Evolutionary conservation across 2,888 invertebrate genomes (phyloP), one percentile per base, ranked within the genome.

Genomic region (Hololepta plana): DNA sequence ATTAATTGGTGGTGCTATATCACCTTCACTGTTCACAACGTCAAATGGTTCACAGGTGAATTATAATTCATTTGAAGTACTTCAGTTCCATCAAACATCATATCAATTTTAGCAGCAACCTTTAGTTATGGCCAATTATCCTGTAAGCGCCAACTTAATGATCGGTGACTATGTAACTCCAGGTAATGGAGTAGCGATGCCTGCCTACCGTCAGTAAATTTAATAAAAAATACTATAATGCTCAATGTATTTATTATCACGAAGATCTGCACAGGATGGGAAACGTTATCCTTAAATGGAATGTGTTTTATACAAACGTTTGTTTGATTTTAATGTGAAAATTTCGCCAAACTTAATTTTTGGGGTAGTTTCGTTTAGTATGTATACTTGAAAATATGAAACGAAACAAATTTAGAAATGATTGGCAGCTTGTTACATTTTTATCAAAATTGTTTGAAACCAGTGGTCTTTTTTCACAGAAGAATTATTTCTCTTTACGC

Each of bases 151-250:
- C 43, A 72, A 68, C 51, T 57, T 74, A 45, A 75, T 75, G 75
- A 75, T 75, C 41, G 75, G 74, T 26, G 75, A 75, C 50, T 75
- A 75, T 50, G 72, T 72, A 33, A 65, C 67, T 32, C 64, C 67
- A 20, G 62, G 62, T 29, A 60, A 57, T 41, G 58, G 57, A 33
- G 57, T 62, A 41, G 46, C 56, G 30, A 46, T 51, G 43, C 45
- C 49, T 13, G 39, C 47, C 21, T 53, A 50, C 42, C 45, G 54
- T 32, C 52, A 54, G 45, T 53, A 51, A 44, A 41, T 30, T 32
- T 29, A 30, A 35, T 37, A 32, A 32, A 32, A 39, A 39, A 44
- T n/a, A n/a, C n/a, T n/a, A n/a, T n/a, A n/a, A n/a, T 43, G 44
- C 45, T 46, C 45, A 45, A 46, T 39, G 33, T 25, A 32, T 30